Evolutionary conservation across 2,888 invertebrate genomes (phyloP), one percentile per base, ranked within the genome.

Genomic region (Ashinkailepas kermadecensis): DNA sequence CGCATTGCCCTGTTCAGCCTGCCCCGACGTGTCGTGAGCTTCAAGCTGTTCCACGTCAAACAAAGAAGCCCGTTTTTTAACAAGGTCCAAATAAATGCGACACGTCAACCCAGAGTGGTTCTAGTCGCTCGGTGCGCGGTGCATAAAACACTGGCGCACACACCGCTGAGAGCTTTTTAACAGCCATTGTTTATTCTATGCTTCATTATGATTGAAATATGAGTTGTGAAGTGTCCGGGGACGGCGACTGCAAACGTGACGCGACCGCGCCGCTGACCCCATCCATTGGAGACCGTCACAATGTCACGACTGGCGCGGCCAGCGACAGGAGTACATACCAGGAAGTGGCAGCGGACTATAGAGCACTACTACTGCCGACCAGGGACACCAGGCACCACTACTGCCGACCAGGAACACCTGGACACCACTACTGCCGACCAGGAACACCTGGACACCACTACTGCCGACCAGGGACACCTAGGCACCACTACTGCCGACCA

Each of bases 161-260:
- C 56, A 18, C 25, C 15, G 70, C 70, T 10, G 70, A 23, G 25
- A 12, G 21, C 74, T 74, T 74, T 74, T 74, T 74, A 74, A 56
- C 74, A 56, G 74, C 74, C 74, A 74, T 74, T 74, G 74, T 74
- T 74, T 74, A 74, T 74, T 74, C 74, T 74, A 74, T 74, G 74
- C 74, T 54, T 74, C 74, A 54, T 74, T 74, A 74, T 74, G 74
- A 74, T 21, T 74, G 74, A 74, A 74, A 74, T 74, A 74, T 74
- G 74, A 54, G 56, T 54, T 74, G 74, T 74, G 74, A 74, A 74
- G 74, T 74, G 74, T 56, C 21, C 11, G 56, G 10, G 8, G 54
- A 56, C 54, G 54, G 74, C 8, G 74, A 74, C 74, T 56, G 56
- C 21, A 10, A 6, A 21, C 21, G 74, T 21, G 74, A 56, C 56